Conservation (phyloP, 2,888 invertebrate genomes). For the Microctonus hyperodae region DNA sequence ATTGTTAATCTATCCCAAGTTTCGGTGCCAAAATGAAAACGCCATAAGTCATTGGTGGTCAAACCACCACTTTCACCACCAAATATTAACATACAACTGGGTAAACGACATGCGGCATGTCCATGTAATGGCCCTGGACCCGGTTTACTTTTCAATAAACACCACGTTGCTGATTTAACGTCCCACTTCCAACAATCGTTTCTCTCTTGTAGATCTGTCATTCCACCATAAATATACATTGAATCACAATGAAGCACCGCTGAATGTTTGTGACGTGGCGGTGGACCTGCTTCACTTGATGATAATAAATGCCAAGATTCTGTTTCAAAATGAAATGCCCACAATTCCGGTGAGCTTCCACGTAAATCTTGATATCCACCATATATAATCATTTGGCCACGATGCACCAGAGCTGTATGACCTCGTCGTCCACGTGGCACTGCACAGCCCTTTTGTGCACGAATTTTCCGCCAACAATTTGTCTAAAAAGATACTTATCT, state of each 20-base stretch:
- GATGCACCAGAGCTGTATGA: conserved; percentile 81
- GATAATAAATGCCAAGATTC: conserved; percentile 78
- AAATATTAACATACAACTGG: conserved; percentile 80
- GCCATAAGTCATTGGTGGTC: conserved; percentile 80
- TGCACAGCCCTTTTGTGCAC: conserved; percentile 66
- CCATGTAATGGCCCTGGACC: conserved; percentile 78
- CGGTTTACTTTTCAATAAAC: conserved; percentile 68
- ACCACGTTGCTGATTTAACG: conserved; percentile 72
- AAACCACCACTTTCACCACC: conserved; percentile 79
- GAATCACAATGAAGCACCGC: conserved; percentile 78
- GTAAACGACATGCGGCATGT: conserved; percentile 80
- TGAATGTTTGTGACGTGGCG: conserved; percentile 84
- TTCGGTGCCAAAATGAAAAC: conserved; percentile 81
- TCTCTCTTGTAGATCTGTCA: conserved; percentile 81
- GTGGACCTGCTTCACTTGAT: conserved; percentile 65
- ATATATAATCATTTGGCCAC: conserved; percentile 82
- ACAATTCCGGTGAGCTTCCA: conserved; percentile 84
- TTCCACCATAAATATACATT: conserved; percentile 90
- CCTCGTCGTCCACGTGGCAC: conserved; percentile 82
- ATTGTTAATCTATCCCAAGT: conserved; percentile 77
- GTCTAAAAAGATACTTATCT: conserved; percentile 62
- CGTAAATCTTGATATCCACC: conserved; percentile 87
- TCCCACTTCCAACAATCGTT: conserved; percentile 84
- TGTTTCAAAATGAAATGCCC: conserved; percentile 88
- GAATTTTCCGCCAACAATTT: conserved; percentile 70